Evolutionary conservation across 2,888 invertebrate genomes (phyloP).

Genomic region (Atethmia centrago): DNA sequence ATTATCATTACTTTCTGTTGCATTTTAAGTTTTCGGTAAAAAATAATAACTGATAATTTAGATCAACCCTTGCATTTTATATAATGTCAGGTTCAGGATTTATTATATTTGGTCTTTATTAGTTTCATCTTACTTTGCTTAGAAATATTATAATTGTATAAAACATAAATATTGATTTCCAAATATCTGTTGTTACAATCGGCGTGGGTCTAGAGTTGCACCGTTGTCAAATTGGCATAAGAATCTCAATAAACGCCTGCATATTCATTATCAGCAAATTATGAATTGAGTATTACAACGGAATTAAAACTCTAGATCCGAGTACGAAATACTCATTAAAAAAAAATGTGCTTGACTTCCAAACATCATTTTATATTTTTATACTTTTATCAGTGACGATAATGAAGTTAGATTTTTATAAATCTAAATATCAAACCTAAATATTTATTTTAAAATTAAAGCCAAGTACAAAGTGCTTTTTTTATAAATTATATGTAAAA

Average conservation of each 20-base stretch:
- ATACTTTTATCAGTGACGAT: constrained; percentile 49
- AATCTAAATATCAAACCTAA: constrained; percentile 46
- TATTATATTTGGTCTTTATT: constrained; percentile 41
- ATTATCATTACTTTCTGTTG: constrained; percentile 47
- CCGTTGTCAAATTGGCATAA: constrained; percentile 33
- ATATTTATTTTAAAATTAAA: constrained; percentile 73
- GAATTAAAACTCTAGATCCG: constrained; percentile 35
- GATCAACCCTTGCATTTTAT: constrained; percentile 21
- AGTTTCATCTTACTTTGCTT: constrained; percentile 27
- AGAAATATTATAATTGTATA: constrained; percentile 23
- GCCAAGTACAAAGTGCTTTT: constrained; percentile 89
- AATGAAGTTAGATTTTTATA: constrained; percentile 48
- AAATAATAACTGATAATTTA: constrained; percentile 14
- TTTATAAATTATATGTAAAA: constrained; percentile 76
- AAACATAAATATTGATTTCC: constrained; percentile 8
- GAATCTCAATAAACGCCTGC: constrained; percentile 57
- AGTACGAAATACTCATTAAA: constrained; percentile 21
- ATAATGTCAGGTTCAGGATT: constrained; percentile 38
- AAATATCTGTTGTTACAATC: constrained; percentile 18
- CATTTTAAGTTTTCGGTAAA: constrained; percentile 44
- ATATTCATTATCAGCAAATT: constrained; percentile 16
- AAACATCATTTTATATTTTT: constrained; percentile 62
- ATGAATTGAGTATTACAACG: constrained; percentile 25
- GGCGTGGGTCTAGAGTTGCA: constrained; percentile 33
- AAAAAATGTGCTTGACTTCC: constrained; percentile 35